Evolutionary conservation across 2,888 invertebrate species (phyloP), one percentile per base, ranked within the genome.

Genomic region (Agriopis leucophaearia): DNA sequence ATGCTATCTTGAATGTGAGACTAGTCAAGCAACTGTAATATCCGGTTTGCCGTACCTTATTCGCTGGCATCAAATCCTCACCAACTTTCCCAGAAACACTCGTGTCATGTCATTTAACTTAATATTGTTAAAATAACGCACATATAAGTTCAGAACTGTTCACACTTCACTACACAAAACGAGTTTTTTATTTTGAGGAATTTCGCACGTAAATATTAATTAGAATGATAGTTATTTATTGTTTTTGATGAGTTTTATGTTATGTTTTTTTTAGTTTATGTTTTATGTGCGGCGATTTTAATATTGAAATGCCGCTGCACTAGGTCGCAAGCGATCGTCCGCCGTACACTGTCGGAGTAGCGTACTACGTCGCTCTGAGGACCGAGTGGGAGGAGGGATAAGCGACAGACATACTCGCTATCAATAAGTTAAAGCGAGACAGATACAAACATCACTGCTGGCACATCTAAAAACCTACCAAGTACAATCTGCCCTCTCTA

Each of bases 21-120:
- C 90, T 88, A 89, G 92, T 90, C 87, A 76, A 82, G 81, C 90
- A 71, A 88, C 85, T 87, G 63, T 85, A 84, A 88, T 89, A 90
- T 90, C 90, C 91, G 92, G 92, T 92, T 92, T 88, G 78, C 77
- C 86, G 84, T 92, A 93, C 93, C 93, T 93, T 92, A 86, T 87
- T 87, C 85, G 84, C 84, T 88, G 86, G 85, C 88, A 88, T 88
- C 86, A 84, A 90, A 88, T 88, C 88, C 88, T 88, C 88, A 83
- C 81, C 82, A 79, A 76, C 78, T 74, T 79, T 75, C 81, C 68
- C 50, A 61, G 64, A 64, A 64, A 44, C 64, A 59, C 72, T 80
- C 78, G 81, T 81, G 83, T 87, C 86, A 87, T 81, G 83, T 87
- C 86, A 87, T 87, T 88, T 83, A 83, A 85, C 78, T 81, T 76